These are phyloP conservation scores for Pelecanoides urinatrix DNA, from an alignment of 2,113 vertebrate genomes.

Conservation along the genomic window DNA sequence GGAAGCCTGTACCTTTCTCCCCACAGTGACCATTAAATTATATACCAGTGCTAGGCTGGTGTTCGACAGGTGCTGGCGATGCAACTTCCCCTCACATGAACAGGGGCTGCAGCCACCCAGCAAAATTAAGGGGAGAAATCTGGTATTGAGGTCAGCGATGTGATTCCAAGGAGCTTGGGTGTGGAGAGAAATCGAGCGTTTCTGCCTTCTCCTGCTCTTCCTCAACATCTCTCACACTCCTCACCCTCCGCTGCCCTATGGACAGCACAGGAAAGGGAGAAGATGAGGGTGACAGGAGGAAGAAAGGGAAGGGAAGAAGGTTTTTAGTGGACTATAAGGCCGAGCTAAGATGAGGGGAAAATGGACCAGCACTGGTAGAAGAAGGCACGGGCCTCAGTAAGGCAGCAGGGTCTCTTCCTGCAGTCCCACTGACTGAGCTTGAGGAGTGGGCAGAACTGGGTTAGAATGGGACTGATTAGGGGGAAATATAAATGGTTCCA, in stretches of 20 bases:
- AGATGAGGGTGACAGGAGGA: not conserved
- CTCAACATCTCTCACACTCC: not conserved
- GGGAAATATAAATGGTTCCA: not conserved
- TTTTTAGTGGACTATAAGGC: not conserved
- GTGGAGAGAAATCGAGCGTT: fast-evolving
- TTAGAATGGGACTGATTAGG: not conserved
- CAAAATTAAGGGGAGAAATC: not conserved
- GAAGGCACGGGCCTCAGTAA: fast-evolving
- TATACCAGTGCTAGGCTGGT: not conserved
- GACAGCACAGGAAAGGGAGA: not conserved
- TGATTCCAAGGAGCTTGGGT: not conserved
- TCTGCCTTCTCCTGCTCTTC: not conserved
- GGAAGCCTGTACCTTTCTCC: not conserved
- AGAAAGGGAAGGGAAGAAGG: not conserved
- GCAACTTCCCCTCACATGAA: not conserved
- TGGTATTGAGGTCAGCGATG: not conserved
- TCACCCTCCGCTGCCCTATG: not conserved
- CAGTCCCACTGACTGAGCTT: not conserved
- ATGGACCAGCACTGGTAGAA: not conserved
- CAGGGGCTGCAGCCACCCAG: not conserved
- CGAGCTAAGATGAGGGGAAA: not conserved
- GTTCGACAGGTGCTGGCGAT: slow-evolving; percentile 5
- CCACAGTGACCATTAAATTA: slow-evolving; percentile 61
- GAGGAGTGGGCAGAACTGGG: not conserved
- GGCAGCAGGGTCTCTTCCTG: not conserved